A percentile compares a stretch with the other conserved stretches of the same genome.
These are phyloP conservation scores for Plestiodon gilberti DNA, from an alignment of 2,113 vertebrate species.

Conservation along the genomic window DNA sequence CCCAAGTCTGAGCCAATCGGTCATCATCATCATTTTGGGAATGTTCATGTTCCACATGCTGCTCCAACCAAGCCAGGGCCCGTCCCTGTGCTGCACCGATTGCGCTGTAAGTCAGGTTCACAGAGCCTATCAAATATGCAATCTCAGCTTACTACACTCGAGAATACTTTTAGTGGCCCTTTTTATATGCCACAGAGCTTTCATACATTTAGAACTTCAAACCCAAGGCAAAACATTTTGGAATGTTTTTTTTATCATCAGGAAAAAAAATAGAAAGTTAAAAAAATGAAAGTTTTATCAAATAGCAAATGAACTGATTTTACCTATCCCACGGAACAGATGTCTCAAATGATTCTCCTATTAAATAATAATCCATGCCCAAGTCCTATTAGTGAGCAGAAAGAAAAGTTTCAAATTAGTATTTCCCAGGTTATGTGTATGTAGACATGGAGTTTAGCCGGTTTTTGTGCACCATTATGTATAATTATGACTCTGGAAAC, in stretches of 20 bases:
- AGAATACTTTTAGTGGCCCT: neutral
- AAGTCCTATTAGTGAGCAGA: conserved; percentile 83
- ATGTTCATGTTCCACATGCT: neutral
- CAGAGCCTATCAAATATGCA: neutral
- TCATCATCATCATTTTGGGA: no score
- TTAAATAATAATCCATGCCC: conserved; percentile 94
- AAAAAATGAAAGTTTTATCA: neutral
- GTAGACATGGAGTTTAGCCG: conserved; percentile 10
- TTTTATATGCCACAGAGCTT: neutral
- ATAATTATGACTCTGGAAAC: neutral
- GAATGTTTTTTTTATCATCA: neutral
- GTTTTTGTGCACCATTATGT: neutral
- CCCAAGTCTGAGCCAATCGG: neutral
- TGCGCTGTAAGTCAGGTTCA: neutral
- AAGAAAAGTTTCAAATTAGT: conserved; percentile 40
- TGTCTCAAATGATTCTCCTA: conserved; percentile 98
- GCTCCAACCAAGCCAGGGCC: no score
- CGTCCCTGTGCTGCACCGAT: no score
- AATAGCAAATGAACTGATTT: conserved; percentile 53
- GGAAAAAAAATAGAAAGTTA: no score
- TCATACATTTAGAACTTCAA: neutral
- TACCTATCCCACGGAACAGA: conserved; percentile 99
- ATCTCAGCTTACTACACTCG: neutral
- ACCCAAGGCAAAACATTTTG: neutral
- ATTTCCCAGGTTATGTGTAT: neutral